Conservation (phyloP, 2,888 invertebrate genomes). For the Labia minor region DNA sequence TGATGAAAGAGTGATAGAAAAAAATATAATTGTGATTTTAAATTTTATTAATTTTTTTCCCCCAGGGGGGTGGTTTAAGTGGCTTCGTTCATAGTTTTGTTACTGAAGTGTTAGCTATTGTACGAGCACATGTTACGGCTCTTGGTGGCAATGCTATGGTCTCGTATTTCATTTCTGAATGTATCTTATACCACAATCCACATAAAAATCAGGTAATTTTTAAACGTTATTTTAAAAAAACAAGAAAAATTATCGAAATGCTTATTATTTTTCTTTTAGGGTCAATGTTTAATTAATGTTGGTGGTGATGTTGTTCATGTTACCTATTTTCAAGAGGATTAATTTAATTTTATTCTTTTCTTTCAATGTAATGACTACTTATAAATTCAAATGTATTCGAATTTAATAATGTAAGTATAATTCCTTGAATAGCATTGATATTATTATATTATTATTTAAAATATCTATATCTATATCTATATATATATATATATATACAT, state of each 20-base stretch:
- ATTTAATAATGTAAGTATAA: too few species aligned
- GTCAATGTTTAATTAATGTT: slow-evolving; percentile 89
- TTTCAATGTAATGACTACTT: too few species aligned
- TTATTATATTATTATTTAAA: too few species aligned
- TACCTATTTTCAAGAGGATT: slow-evolving; percentile 41
- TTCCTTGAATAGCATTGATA: too few species aligned
- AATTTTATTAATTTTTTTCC: slow-evolving; percentile 27
- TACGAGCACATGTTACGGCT: slow-evolving; percentile 83
- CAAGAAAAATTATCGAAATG: neutral
- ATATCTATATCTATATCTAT: too few species aligned
- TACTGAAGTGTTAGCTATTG: slow-evolving; percentile 85
- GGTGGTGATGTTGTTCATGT: slow-evolving; percentile 88
- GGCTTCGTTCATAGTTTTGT: slow-evolving; percentile 91
- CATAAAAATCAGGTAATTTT: slow-evolving; percentile 85
- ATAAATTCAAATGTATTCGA: too few species aligned
- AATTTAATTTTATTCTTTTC: neutral
- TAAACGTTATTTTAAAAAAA: slow-evolving; percentile 18
- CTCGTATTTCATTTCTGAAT: slow-evolving; percentile 85
- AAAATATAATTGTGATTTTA: too few species aligned
- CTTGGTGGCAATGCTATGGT: slow-evolving; percentile 92
- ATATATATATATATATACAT: too few species aligned
- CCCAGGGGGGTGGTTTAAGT: slow-evolving; percentile 79
- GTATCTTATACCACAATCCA: slow-evolving; percentile 80
- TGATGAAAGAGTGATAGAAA: too few species aligned
- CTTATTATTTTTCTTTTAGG: slow-evolving; percentile 45